phyloP scores from a whole-genome alignment of 2,888 invertebrate genomes.

The Spilosoma lubricipeda region DNA sequence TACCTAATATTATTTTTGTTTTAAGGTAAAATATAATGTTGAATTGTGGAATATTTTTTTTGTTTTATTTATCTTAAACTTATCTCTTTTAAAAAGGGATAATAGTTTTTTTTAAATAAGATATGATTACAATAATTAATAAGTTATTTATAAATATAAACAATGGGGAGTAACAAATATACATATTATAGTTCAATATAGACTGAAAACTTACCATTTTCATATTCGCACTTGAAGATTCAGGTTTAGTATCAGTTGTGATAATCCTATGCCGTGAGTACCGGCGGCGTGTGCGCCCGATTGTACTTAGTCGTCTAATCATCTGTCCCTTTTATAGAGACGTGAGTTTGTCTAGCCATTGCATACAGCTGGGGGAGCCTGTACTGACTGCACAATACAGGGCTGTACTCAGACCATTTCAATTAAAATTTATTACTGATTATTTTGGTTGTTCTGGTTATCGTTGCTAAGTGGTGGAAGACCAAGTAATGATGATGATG shows the following conservation, averaged over 20 bases:
- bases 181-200: slow-evolving; percentile 3
- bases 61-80: too few relatives aligned
- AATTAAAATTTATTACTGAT: slow-evolving; percentile 10
- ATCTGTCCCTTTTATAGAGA: slow-evolving; percentile 85
- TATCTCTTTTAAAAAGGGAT: background rate
- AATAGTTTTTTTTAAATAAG: background rate
- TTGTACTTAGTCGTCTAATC: slow-evolving; percentile 82
- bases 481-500: background rate
- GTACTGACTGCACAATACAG: slow-evolving; percentile 74
- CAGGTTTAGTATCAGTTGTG: slow-evolving; percentile 50
- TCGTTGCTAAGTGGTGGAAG: background rate
- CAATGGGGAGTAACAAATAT: background rate
- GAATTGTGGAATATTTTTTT: too few relatives aligned
- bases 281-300: slow-evolving; percentile 75
- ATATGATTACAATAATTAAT: background rate
- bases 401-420: slow-evolving; percentile 60
- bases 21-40: too few relatives aligned
- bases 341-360: slow-evolving; percentile 82
- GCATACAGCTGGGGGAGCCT: slow-evolving; percentile 79
- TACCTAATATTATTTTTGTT: too few relatives aligned
- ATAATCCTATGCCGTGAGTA: slow-evolving; percentile 72
- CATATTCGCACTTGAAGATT: slow-evolving; percentile 57
- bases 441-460: background rate
- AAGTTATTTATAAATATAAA: background rate
- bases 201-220: slow-evolving; percentile 69